A percentile compares a stretch with the other conserved stretches of the same genome.
These are phyloP conservation scores for Sinocyclocheilus rhinocerous DNA, from an alignment of 2,113 vertebrate genomes.

Conservation along the genomic window DNA sequence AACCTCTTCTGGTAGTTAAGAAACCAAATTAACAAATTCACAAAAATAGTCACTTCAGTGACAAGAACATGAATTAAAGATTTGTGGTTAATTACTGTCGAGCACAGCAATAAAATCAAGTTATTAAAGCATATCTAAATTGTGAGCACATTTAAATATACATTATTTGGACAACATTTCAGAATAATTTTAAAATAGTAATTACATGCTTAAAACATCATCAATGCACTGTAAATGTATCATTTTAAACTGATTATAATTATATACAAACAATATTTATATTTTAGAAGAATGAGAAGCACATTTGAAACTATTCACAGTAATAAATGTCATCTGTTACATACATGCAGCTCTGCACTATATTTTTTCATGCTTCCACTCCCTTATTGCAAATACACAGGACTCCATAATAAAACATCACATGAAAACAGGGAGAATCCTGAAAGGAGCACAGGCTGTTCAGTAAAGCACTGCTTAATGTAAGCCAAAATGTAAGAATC, in stretches of 20 bases:
- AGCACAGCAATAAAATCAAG: neutral
- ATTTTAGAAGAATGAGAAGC: neutral
- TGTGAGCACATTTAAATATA: neutral
- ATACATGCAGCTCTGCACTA: neutral
- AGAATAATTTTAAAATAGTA: neutral
- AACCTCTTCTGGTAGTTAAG: neutral
- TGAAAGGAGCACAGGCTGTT: neutral
- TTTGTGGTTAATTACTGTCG: neutral
- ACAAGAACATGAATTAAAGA: neutral
- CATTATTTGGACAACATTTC: neutral
- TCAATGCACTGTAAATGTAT: neutral
- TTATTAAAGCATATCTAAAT: neutral
- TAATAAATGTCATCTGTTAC: neutral
- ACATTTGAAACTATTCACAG: neutral
- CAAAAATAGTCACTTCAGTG: neutral
- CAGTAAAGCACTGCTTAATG: neutral
- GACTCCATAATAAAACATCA: neutral
- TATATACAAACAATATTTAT: neutral
- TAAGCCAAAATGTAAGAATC: neutral
- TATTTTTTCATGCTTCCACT: neutral
- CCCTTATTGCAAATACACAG: constrained; percentile 9
- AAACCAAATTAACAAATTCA: neutral
- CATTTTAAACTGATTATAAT: neutral
- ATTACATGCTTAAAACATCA: neutral
- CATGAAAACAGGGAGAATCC: neutral